phyloP scores from a whole-genome alignment of 2,888 invertebrate species.

The Hylaea fasciaria region DNA sequence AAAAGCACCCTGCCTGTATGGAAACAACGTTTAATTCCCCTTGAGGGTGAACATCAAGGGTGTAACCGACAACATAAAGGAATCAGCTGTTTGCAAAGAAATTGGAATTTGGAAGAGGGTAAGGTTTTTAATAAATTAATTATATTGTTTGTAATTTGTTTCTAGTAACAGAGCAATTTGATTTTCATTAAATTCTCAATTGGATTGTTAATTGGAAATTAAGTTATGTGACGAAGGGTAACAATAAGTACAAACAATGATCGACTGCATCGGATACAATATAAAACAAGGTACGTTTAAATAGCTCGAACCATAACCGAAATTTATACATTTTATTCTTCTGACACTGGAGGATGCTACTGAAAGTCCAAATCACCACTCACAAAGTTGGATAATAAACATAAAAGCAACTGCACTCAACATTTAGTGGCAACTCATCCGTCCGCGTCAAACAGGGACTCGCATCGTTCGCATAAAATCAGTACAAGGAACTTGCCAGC shows the following conservation, averaged over 20 bases:
- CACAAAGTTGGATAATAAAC: slow-evolving; percentile 21
- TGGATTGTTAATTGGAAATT: not conserved
- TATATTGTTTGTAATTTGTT: slow-evolving; percentile 36
- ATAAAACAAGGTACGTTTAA: too few species aligned
- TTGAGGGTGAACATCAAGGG: slow-evolving; percentile 10
- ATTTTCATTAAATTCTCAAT: slow-evolving; percentile 13
- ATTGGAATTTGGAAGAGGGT: slow-evolving; percentile 30
- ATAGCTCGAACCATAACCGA: too few species aligned
- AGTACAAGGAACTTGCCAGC: slow-evolving; percentile 22
- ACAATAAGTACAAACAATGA: too few species aligned
- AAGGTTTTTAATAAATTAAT: slow-evolving; percentile 38
- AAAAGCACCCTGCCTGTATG: not conserved
- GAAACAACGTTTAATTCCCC: not conserved
- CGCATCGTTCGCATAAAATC: slow-evolving; percentile 25
- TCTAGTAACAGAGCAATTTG: slow-evolving; percentile 23
- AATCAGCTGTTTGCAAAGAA: slow-evolving; percentile 42
- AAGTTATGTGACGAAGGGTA: not conserved
- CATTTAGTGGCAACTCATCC: slow-evolving; percentile 21
- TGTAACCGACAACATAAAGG: slow-evolving; percentile 21
- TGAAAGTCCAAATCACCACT: slow-evolving; percentile 15
- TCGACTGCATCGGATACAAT: too few species aligned
- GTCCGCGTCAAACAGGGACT: slow-evolving; percentile 9
- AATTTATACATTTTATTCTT: not conserved
- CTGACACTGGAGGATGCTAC: not conserved
- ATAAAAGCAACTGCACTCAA: slow-evolving; percentile 6